A percentile compares a stretch with the other conserved stretches of the same genome.
Conservation (phyloP, 1,140 invertebrate genomes). For the Proctacanthus coquilletti region DNA sequence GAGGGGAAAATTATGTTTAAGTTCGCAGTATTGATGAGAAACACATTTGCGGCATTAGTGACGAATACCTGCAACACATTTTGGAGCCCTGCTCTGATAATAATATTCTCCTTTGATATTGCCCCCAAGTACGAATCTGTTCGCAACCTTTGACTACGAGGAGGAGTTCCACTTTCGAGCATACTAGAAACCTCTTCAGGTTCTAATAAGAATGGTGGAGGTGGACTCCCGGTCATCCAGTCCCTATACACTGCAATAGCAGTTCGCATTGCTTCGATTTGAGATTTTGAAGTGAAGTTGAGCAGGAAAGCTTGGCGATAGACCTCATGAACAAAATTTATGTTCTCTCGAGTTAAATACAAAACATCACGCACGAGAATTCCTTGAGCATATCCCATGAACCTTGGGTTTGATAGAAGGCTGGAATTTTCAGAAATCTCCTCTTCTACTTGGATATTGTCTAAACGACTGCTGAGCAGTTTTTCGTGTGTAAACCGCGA, state of each 20-base stretch:
- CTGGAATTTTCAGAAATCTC: constrained; percentile 12
- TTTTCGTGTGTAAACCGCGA: constrained; percentile 65
- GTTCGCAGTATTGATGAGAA: constrained; percentile 55
- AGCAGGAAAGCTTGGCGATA: constrained; percentile 86
- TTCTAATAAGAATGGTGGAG: constrained; percentile 78
- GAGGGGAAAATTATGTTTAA: constrained; percentile 29
- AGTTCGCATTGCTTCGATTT: constrained; percentile 71
- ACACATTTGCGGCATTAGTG: constrained; percentile 89
- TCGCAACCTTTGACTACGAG: constrained; percentile 40
- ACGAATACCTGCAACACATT: constrained; percentile 89
- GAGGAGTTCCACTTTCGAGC: constrained; percentile 15
- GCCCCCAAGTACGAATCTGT: constrained; percentile 73
- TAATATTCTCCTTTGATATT: constrained; percentile 58
- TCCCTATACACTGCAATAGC: constrained; percentile 92
- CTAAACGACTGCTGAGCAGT: constrained; percentile 25
- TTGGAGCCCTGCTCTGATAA: constrained; percentile 65
- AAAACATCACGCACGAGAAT: constrained; percentile 71
- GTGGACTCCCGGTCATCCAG: constrained; percentile 69
- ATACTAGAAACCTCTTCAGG: constrained; percentile 39
- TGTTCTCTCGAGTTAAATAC: constrained; percentile 76
- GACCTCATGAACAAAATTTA: constrained; percentile 89
- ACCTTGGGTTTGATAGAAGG: constrained; percentile 10
- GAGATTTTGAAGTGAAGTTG: constrained; percentile 51
- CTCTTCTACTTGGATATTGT: constrained; percentile 31
- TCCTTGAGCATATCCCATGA: constrained; percentile 20